Evolutionary conservation across 35 echinoderm and acorn worm genomes (phyloP), one percentile per base, ranked within the genome.

Genomic region (Holothuria glaberrima): DNA sequence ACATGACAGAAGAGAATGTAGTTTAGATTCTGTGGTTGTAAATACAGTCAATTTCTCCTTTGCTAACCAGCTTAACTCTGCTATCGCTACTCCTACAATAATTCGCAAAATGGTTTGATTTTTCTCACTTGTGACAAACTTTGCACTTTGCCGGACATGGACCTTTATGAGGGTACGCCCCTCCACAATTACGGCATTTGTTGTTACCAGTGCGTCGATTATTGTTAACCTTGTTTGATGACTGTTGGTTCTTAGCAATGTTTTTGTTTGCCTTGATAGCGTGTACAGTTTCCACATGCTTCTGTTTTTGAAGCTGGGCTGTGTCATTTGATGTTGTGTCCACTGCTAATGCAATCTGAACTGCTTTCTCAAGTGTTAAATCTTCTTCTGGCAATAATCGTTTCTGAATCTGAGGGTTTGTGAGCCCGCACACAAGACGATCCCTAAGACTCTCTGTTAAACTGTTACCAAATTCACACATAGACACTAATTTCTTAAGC

Each of bases 81-180:
- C 59, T 36, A 13, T 81, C 58, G 57, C 59, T 66, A 32, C 69
- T 63, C 48, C 61, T 80, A 58, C 90, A 91, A 29, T 59, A 91
- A 22, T 91, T 91, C 0, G 64, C 81, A 25, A 73, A 91, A 38
- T 91, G 90, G 80, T 91, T 91, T 58, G 30, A n/a, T n/a, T n/a
- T n/a, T n/a, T n/a, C n/a, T n/a, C n/a, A n/a, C n/a, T n/a, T n/a
- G n/a, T 85, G 29, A 41, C 90, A 91, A 2, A 44, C 66, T 71
- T 83, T 91, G 56, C 76, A 77, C 59, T 68, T 83, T 4, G 58
- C 59, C 13, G 76, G 61, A 54, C 62, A 56, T 24, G 32, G 9
- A 36, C 56, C 45, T 46, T 56, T 89, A 36, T 90, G 88, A 18
- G 88, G 88, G 25, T 88, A 88, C 0, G 21, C 24, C 3, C 67